Conservation (phyloP, 2,888 invertebrate genomes). For the Eumacrocentrus americanus region DNA sequence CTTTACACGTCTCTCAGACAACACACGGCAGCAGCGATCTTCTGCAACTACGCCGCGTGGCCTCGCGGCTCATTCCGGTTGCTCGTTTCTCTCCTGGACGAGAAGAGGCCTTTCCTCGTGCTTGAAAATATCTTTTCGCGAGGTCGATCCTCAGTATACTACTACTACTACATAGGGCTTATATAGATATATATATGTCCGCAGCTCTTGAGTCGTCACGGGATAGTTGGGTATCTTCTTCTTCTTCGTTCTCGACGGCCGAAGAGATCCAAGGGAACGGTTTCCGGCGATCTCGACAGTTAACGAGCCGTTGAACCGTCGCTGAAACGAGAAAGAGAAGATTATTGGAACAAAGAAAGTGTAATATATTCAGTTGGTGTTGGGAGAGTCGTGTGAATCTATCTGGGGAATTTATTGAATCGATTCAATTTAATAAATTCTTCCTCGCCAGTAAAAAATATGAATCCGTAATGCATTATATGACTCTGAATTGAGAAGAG, state of each 20-base stretch:
- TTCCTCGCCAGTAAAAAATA: too few species aligned
- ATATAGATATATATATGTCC: background rate
- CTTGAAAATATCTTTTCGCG: too few species aligned
- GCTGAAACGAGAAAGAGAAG: constrained; percentile 15
- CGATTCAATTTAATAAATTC: too few species aligned
- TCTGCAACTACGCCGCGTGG: background rate
- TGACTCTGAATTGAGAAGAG: too few species aligned
- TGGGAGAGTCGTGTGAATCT: background rate
- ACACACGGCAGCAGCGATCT: too few species aligned
- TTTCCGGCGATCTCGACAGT: constrained; percentile 31
- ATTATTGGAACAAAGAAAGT: constrained; percentile 27
- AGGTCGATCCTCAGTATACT: too few species aligned
- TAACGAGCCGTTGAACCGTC: constrained; percentile 29
- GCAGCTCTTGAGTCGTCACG: background rate
- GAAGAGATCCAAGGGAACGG: constrained; percentile 25
- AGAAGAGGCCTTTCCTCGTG: background rate
- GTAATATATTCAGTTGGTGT: constrained; percentile 9
- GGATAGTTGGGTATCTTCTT: background rate
- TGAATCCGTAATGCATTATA: too few species aligned
- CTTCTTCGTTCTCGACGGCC: background rate
- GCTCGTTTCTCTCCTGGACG: constrained; percentile 6
- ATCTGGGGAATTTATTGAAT: background rate
- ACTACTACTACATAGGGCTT: background rate
- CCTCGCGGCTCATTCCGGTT: constrained; percentile 21
- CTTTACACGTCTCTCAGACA: background rate